phyloP scores from a whole-genome alignment of 2,113 vertebrate genomes.

The Mugil cephalus region DNA sequence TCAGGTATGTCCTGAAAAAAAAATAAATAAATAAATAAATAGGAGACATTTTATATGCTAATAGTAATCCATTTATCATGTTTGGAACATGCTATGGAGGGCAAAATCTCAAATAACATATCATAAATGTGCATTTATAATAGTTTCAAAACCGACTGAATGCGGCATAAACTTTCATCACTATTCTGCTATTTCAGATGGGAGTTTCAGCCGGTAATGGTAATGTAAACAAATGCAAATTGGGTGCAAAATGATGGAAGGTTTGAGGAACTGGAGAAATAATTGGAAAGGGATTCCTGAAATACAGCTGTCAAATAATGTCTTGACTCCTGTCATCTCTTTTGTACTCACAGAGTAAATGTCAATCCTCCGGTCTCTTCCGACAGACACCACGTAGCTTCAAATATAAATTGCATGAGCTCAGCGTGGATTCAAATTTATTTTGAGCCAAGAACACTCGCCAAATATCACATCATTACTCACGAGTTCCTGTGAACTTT shows the following conservation, averaged over 20 bases:
- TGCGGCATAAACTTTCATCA: not conserved
- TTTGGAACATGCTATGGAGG: not conserved
- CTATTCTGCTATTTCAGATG: conserved; percentile 7
- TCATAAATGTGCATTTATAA: conserved; percentile 24
- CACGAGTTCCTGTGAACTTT: conserved; percentile 84
- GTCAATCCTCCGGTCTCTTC: conserved; percentile 84
- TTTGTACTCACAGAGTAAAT: conserved; percentile 84
- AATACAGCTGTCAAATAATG: conserved; percentile 28
- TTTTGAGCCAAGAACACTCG: conserved; percentile 25
- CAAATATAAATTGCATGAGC: conserved; percentile 56
- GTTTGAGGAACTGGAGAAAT: conserved; percentile 33
- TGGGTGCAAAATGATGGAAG: conserved; percentile 6
- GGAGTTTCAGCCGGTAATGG: conserved; percentile 36
- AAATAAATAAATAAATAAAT: too few species aligned
- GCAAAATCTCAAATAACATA: not conserved
- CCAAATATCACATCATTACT: conserved; percentile 64
- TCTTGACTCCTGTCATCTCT: conserved; percentile 21
- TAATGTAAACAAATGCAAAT: conserved; percentile 56
- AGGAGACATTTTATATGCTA: not conserved
- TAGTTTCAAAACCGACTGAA: conserved; percentile 8
- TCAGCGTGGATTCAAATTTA: conserved; percentile 42
- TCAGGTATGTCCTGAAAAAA: conserved; percentile 72
- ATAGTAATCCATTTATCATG: not conserved
- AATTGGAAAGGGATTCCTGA: conserved; percentile 48
- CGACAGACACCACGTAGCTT: conserved; percentile 83